Base-by-base conservation (phyloP, 2,797 vertebrate species). In the Sphenopsis melanotis region DNA sequence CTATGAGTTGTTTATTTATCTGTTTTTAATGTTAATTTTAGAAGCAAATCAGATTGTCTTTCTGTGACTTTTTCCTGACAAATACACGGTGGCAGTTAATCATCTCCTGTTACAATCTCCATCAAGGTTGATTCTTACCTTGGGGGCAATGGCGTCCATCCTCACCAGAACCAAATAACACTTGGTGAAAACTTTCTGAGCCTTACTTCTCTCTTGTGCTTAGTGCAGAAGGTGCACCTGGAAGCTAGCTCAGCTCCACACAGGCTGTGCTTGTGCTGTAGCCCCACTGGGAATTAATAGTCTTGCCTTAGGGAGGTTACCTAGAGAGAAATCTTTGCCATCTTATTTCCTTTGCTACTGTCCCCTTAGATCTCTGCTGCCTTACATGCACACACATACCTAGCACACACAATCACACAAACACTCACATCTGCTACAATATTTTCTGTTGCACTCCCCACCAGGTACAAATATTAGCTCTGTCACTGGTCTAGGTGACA, bases 81-180 rank as follows among this genome's bases (percentile, higher is more conserved):
- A 93, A 95, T 81, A 9, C 3, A 3, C 26, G 49, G 27, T 93
- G 88, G 37, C 88, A 95, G 69, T 21, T 88, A 93, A 85, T 91
- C 79, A 81, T 64, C 32, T 86, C 23, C 34, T 90, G 71, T 93
- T 91, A 88, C 5, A 6, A 86, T 93, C 83, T 91, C 32, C 60
- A 60, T 37, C 9, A 17, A 77, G 49, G 60, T 1, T 56, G 29
- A 70, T 53, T 37, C 52, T 83, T 85, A 39, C 75, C 70, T 63
- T 87, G 47, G 4, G 46, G 37, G 4, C 6, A 60, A 18, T 20
- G 29, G 24, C 59, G 39, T 47, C 55, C 52, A n/a, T 55, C 16
- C 29, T 19, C 47, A 55, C 23, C 47, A 77, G 64, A 85, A 44
- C 17, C 3, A 5, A 10, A 13, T 17, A 66, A 80, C 15, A 9